Base-by-base conservation (phyloP, 2,888 invertebrate species). In the Heterodera filipjevi region DNA sequence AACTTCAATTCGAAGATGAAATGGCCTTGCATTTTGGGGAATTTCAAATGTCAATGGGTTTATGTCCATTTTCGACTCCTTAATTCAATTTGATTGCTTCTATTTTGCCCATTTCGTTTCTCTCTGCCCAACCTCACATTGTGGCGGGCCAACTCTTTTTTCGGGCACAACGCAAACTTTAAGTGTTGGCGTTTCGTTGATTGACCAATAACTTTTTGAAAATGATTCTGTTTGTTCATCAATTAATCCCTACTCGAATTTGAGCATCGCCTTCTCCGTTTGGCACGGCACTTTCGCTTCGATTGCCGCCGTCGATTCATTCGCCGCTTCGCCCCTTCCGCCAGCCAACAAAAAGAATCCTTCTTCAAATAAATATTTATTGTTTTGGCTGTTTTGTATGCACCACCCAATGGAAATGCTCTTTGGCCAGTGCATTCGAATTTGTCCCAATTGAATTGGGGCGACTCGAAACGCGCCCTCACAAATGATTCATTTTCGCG, bases 201-300 rank as follows among this genome's bases (percentile, higher is more conserved):
- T 87, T 0, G 84, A 82, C 87, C 87, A 87, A 78, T 85, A 86
- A 74, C 86, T 86, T 72, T 33, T 2, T 10, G 19, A 39, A n/a
- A 8, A 30, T 30, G 12, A 53, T 70, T n/a, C n/a, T 71, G 10
- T 33, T 19, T 19, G 2, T 30, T 16, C 6, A 6, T 44, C 6
- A 5, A 30, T 19, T 8, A 19, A 10, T 35, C 22, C 35, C 19
- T 66, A 86, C 85, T 87, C 85, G 66, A 87, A 87, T 68, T 83
- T 81, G 10, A 87, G 74, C n/a, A 77, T 80, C 2, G 85, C 85
- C 73, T 84, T 83, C n/a, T 84, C 87, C 66, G 82, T 82, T 74
- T 87, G 86, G 78, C 87, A 87, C 3, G 86, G 86, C 76, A 87
- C 83, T 68, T 79, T 79, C n/a, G 84, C 81, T 82, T 87, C 87